Percentiles rank a stretch among this genome's conserved stretches.
These are phyloP conservation scores for Cephus pulcher DNA, from an alignment of 2,888 invertebrate genomes.

Conservation along the genomic window DNA sequence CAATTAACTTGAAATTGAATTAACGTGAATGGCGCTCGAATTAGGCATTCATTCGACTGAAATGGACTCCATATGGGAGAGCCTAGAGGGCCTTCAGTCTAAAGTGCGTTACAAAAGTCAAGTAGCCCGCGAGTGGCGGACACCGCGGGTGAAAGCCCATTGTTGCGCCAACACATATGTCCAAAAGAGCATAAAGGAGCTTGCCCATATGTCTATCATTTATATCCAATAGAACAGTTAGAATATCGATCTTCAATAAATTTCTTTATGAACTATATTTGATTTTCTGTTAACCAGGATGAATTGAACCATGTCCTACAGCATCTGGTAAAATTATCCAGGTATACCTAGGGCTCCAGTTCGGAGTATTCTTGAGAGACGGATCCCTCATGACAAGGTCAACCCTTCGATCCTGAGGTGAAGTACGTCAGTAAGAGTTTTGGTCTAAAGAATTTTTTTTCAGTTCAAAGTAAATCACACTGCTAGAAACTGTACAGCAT, in stretches of 20 bases:
- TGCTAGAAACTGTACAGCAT: background rate
- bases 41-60: conserved; percentile 52
- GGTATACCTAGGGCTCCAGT: background rate
- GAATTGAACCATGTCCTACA: background rate
- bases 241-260: background rate
- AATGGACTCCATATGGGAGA: conserved; percentile 42
- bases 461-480: background rate
- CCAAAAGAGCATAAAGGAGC: conserved; percentile 53
- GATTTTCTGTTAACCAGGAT: background rate
- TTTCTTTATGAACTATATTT: background rate
- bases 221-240: background rate
- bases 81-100: conserved; percentile 21
- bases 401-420: background rate
- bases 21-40: conserved; percentile 37
- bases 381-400: background rate
- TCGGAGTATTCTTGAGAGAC: background rate
- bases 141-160: conserved; percentile 50
- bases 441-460: background rate
- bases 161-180: conserved; percentile 65
- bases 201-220: conserved; percentile 23
- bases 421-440: background rate
- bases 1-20: conserved; percentile 53
- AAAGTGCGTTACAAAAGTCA: conserved; percentile 45
- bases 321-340: background rate
- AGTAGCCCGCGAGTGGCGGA: conserved; percentile 38